Percentiles rank a stretch among this genome's conserved stretches.
Evolutionary conservation across 2,113 vertebrate species (phyloP).

Genomic region (Setophaga kirtlandii): DNA sequence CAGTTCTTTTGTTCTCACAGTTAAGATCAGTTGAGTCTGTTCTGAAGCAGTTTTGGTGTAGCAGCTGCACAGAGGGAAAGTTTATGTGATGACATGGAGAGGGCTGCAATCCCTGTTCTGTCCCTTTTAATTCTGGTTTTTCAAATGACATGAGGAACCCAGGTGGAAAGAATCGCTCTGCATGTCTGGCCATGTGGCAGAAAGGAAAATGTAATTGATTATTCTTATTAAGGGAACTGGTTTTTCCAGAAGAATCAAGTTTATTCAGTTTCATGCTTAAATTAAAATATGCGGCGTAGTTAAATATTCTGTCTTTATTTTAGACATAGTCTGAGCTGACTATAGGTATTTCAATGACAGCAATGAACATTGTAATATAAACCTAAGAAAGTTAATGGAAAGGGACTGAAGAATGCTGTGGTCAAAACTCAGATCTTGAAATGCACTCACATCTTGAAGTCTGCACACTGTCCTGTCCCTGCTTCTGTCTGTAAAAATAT

Average conservation of each 20-base stretch:
- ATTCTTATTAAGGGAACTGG: conserved; percentile 41
- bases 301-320: not conserved
- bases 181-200: conserved; percentile 22
- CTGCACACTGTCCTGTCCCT: not conserved
- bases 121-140: conserved; percentile 60
- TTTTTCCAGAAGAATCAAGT: conserved; percentile 47
- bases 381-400: conserved; percentile 69
- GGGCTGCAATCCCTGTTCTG: conserved; percentile 48
- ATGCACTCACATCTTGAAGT: conserved; percentile 8
- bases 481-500: not conserved
- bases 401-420: conserved; percentile 47
- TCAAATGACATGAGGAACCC: conserved; percentile 39
- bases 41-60: not conserved
- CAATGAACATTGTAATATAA: conserved; percentile 54
- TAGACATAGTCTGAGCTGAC: not conserved
- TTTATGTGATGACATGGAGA: conserved; percentile 27
- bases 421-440: conserved; percentile 62
- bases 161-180: conserved; percentile 48
- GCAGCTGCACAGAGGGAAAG: conserved; percentile 14
- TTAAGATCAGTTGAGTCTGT: not conserved
- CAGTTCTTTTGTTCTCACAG: not conserved
- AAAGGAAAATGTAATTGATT: conserved; percentile 60
- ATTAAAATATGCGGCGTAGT: not conserved
- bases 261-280: conserved; percentile 19
- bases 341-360: not conserved